Evolutionary conservation across 2,888 invertebrate species (phyloP).

Genomic region (Aphidius colemani): DNA sequence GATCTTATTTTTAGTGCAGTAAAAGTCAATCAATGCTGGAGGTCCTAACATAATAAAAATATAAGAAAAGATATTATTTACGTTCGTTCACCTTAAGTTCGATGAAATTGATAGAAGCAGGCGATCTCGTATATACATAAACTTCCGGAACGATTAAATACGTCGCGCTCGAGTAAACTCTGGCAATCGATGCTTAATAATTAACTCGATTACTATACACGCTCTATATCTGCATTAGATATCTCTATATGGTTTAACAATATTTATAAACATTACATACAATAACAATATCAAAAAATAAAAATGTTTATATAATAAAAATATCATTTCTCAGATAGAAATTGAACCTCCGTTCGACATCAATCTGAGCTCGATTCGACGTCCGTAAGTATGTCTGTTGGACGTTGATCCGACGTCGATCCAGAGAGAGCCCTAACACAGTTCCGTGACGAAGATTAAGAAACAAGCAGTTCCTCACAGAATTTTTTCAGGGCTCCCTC

Average conservation of each 20-base stretch:
- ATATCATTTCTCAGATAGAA: too few species aligned
- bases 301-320: too few species aligned
- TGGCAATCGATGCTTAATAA: slow-evolving; percentile 33
- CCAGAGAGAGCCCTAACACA: too few species aligned
- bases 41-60: background rate
- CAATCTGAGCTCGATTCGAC: too few species aligned
- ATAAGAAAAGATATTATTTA: background rate
- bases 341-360: too few species aligned
- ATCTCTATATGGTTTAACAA: background rate
- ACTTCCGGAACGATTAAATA: slow-evolving; percentile 34
- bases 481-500: too few species aligned
- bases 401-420: too few species aligned
- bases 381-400: too few species aligned
- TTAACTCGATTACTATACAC: slow-evolving; percentile 34
- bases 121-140: slow-evolving; percentile 14
- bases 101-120: slow-evolving; percentile 9
- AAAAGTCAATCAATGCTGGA: background rate
- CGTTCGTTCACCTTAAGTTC: background rate
- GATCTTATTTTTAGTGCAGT: too few species aligned
- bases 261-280: slow-evolving; percentile 1
- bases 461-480: too few species aligned
- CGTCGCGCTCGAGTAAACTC: slow-evolving; percentile 30
- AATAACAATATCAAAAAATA: background rate
- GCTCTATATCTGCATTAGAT: slow-evolving; percentile 16
- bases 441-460: too few species aligned